Conservation (phyloP, 2,797 vertebrate species). For the Catharus ustulatus region DNA sequence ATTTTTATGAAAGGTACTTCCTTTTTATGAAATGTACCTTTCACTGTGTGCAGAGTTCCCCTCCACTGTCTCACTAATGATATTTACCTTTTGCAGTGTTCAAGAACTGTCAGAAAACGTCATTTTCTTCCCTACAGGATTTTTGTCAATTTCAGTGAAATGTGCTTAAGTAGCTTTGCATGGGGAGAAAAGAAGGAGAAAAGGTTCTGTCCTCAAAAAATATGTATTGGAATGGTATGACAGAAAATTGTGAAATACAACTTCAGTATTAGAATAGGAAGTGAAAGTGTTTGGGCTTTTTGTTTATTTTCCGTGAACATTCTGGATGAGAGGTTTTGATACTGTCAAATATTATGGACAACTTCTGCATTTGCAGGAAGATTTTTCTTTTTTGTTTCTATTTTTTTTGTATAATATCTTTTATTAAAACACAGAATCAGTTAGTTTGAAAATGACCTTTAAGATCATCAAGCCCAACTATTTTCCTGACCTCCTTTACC, state of each 20-base stretch:
- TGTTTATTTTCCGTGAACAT: neutral
- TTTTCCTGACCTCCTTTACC: neutral
- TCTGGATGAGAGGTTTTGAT: neutral
- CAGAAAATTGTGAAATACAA: neutral
- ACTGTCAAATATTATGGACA: neutral
- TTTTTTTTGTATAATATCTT: neutral
- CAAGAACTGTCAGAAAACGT: conserved; percentile 63
- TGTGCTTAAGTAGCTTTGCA: conserved; percentile 13
- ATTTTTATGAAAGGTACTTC: neutral
- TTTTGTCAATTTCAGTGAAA: conserved; percentile 55
- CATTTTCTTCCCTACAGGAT: conserved; percentile 37
- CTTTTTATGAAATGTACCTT: neutral
- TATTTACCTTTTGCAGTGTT: conserved; percentile 32
- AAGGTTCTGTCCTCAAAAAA: neutral
- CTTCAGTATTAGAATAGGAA: neutral
- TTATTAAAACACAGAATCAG: neutral
- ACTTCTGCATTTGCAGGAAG: neutral
- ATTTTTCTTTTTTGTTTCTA: neutral
- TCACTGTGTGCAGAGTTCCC: neutral
- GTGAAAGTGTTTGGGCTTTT: rapidly evolving
- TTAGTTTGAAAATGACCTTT: neutral
- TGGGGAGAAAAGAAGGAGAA: neutral
- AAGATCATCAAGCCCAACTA: neutral
- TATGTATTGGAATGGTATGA: neutral
- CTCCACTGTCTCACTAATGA: conserved; percentile 21